Evolutionary conservation across 2,797 vertebrate genomes (phyloP).

Genomic region (Melanotaenia pygmaea): DNA sequence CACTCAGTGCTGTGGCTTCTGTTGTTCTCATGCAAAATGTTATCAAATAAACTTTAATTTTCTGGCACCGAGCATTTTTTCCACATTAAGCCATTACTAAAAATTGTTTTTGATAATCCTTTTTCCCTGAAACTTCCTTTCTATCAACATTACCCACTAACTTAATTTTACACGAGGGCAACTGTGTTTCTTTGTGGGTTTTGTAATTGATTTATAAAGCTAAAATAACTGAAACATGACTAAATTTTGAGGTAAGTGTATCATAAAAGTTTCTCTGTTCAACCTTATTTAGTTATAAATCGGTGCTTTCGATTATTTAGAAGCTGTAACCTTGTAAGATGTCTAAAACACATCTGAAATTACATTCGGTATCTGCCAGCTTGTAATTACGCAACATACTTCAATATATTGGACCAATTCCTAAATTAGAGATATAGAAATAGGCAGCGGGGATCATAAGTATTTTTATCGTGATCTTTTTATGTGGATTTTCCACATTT

Average conservation of each 20-base stretch:
- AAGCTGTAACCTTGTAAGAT: conserved; percentile 19
- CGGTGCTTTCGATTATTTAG: background rate
- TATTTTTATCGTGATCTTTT: conserved; percentile 1
- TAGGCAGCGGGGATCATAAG: background rate
- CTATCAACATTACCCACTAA: background rate
- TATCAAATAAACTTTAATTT: background rate
- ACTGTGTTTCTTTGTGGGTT: conserved; percentile 67
- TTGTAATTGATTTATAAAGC: conserved; percentile 28
- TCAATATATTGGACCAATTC: background rate
- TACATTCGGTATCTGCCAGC: background rate
- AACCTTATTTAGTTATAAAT: background rate
- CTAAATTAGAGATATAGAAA: background rate
- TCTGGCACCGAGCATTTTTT: background rate
- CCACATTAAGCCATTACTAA: background rate
- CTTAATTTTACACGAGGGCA: background rate
- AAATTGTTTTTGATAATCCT: background rate
- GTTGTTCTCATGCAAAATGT: background rate
- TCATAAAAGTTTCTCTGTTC: background rate
- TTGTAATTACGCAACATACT: background rate
- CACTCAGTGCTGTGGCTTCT: background rate
- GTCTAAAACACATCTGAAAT: conserved; percentile 31
- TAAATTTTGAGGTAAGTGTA: background rate
- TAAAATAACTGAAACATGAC: conserved; percentile 23
- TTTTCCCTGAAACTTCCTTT: background rate
- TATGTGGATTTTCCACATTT: background rate